These are phyloP conservation scores for Nycticebus coucang DNA, from an alignment of 2,113 vertebrate species.

Conservation along the genomic window DNA sequence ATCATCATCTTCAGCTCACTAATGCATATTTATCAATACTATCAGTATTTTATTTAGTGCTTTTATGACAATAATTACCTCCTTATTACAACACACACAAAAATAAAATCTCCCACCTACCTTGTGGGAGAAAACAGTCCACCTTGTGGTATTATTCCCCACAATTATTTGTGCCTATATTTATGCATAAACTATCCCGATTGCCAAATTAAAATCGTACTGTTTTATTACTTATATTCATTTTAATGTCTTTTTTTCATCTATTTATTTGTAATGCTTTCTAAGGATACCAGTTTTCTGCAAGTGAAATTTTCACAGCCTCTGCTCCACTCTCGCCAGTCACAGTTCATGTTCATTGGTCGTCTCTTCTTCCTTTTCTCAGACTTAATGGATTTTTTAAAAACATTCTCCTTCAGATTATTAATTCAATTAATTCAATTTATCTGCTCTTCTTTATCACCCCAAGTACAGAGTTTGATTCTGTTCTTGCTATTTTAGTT, in stretches of 20 bases:
- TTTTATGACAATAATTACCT: not conserved
- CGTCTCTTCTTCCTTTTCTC: slow-evolving; percentile 46
- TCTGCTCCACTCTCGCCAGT: slow-evolving; percentile 8
- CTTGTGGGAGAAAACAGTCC: not conserved
- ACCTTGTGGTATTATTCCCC: not conserved
- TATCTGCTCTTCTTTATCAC: slow-evolving; percentile 53
- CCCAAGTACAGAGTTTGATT: slow-evolving; percentile 36
- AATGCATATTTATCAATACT: not conserved
- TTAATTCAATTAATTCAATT: slow-evolving; percentile 51
- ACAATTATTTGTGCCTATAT: not conserved
- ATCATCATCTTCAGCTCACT: not conserved
- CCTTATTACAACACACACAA: not conserved
- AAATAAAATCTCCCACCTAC: not conserved
- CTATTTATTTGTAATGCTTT: not conserved
- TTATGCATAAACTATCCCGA: not conserved
- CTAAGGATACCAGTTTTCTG: slow-evolving; percentile 3
- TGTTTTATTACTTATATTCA: not conserved
- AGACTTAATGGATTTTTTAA: slow-evolving; percentile 53
- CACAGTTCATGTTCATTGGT: slow-evolving; percentile 42
- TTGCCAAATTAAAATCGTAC: not conserved
- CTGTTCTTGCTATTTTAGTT: slow-evolving; percentile 58
- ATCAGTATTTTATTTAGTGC: slow-evolving; percentile 26
- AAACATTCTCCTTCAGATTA: slow-evolving; percentile 45
- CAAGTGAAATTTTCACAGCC: not conserved
- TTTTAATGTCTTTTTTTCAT: not conserved